These are phyloP conservation scores for Anthophora plumipes DNA, from an alignment of 2,888 invertebrate species.

Conservation along the genomic window DNA sequence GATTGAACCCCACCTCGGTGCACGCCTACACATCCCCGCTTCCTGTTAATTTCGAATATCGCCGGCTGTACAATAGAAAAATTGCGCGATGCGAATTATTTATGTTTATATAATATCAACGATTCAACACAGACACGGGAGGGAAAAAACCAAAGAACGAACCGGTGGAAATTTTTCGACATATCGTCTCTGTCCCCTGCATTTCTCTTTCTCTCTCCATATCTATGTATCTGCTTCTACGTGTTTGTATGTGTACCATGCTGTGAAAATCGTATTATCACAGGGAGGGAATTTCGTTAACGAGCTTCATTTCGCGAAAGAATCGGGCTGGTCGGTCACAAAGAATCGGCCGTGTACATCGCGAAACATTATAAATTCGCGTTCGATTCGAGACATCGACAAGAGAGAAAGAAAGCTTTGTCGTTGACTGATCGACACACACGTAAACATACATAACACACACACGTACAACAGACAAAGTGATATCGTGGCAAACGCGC, in stretches of 20 bases:
- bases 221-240: no score
- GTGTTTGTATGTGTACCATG: no score
- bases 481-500: not conserved
- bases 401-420: no score
- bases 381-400: constrained; percentile 35
- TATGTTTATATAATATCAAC: constrained; percentile 46
- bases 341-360: constrained; percentile 20
- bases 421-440: not conserved
- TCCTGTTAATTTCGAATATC: constrained; percentile 44
- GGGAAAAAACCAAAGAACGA: not conserved
- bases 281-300: constrained; percentile 47
- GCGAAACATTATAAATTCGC: constrained; percentile 35
- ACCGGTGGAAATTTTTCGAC: constrained; percentile 9
- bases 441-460: not conserved
- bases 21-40: not conserved
- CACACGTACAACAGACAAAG: not conserved
- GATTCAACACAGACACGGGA: not conserved
- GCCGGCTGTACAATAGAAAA: constrained; percentile 47
- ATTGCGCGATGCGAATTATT: constrained; percentile 45
- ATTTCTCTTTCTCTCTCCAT: no score
- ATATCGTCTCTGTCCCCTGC: not conserved
- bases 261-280: constrained; percentile 37
- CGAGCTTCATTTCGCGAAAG: constrained; percentile 46
- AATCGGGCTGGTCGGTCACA: constrained; percentile 19
- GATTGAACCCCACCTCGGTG: constrained; percentile 40